phyloP scores from a whole-genome alignment of 92 coral and sea anemone species.

The Meandrina meandrites region DNA sequence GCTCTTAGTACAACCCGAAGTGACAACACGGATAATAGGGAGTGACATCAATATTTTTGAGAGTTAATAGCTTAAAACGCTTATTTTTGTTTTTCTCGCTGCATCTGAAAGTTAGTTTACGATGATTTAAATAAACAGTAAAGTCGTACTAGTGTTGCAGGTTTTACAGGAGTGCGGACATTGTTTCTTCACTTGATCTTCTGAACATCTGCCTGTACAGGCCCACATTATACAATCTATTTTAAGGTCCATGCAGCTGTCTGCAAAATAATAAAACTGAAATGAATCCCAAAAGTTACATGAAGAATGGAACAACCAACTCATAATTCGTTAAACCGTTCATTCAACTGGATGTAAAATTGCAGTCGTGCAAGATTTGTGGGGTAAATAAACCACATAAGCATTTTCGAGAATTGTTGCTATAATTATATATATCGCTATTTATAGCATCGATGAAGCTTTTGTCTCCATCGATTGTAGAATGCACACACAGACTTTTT shows the following conservation, averaged over 20 bases:
- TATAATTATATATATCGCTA: no score
- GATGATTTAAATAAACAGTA: neutral
- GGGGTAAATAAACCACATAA: neutral
- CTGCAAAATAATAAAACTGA: constrained; percentile 18
- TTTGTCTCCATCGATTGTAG: no score
- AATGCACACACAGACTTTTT: no score
- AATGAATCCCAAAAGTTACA: neutral
- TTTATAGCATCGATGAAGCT: no score
- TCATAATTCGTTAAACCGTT: neutral
- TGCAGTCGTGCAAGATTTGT: neutral
- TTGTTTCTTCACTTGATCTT: constrained; percentile 47
- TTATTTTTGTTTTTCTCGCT: no score
- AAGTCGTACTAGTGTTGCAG: constrained; percentile 59
- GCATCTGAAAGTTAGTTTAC: no score
- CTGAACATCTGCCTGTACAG: constrained; percentile 61
- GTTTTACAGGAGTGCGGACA: constrained; percentile 72
- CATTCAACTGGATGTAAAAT: neutral
- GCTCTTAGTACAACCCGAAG: no score
- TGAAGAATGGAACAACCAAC: neutral
- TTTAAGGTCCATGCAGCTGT: constrained; percentile 69
- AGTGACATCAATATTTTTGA: no score
- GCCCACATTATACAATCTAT: constrained; percentile 69
- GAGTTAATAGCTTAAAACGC: no score
- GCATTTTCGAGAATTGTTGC: neutral
- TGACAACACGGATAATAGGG: no score